Evolutionary conservation across 2,113 vertebrate genomes (phyloP).

Genomic region (Recurvirostra avosetta): DNA sequence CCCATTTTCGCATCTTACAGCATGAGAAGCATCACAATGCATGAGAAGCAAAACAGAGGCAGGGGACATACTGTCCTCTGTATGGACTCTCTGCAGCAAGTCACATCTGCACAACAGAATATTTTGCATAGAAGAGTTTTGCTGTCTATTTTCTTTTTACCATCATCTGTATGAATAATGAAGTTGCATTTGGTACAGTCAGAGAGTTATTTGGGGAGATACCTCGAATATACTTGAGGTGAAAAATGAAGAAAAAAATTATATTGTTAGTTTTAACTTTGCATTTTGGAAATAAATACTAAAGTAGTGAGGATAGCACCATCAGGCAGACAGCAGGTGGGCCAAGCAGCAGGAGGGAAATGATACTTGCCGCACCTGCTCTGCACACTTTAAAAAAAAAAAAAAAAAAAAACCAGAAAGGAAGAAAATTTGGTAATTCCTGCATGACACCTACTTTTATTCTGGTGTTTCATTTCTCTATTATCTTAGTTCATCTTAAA

Average conservation of each 20-base stretch:
- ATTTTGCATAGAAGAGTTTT: neutral
- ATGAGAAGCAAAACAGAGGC: neutral
- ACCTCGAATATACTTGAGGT: neutral
- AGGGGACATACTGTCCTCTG: neutral
- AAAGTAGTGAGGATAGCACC: neutral
- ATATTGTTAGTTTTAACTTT: slow-evolving; percentile 7
- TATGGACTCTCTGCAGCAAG: neutral
- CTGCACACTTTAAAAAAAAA: neutral
- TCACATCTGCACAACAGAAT: neutral
- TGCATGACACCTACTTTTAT: neutral
- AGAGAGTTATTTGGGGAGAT: neutral
- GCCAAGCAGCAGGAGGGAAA: slow-evolving; percentile 57
- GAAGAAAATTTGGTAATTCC: neutral
- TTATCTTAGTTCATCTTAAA: neutral
- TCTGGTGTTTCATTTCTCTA: neutral
- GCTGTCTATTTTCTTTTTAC: neutral
- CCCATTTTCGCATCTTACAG: neutral
- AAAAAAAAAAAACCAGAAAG: neutral
- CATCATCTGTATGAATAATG: neutral
- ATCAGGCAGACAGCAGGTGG: slow-evolving; percentile 66
- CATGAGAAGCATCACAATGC: neutral
- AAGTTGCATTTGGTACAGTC: neutral
- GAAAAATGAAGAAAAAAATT: neutral
- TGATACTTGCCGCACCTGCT: slow-evolving; percentile 54
- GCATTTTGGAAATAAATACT: slow-evolving; percentile 33